Percentiles rank a stretch among this genome's conserved stretches.
Evolutionary conservation across 2,888 invertebrate species (phyloP).

Genomic region (Pristionchus mayeri): DNA sequence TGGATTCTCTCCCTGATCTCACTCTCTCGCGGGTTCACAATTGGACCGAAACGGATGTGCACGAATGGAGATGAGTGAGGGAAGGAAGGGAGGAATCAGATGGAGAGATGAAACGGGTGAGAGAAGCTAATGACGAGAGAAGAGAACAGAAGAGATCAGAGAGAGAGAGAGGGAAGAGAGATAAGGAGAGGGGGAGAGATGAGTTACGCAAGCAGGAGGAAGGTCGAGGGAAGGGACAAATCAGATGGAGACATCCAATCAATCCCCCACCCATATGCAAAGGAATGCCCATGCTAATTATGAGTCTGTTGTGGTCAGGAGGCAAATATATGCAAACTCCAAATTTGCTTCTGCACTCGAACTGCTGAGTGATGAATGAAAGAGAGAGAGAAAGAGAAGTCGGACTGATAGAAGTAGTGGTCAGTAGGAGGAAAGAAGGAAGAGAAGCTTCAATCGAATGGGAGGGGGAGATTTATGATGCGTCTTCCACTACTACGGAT

Average conservation of each 20-base stretch:
- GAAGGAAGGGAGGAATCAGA: not conserved
- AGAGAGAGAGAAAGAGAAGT: too few species aligned
- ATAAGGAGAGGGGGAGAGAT: too few species aligned
- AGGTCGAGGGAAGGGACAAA: not conserved
- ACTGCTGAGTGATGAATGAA: too few species aligned
- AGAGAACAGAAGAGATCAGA: not conserved
- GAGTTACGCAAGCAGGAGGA: not conserved
- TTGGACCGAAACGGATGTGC: not conserved
- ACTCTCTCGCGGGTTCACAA: not conserved
- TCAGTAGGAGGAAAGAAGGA: not conserved
- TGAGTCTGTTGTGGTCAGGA: too few species aligned
- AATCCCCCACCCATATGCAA: not conserved
- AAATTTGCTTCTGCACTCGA: too few species aligned
- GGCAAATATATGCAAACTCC: too few species aligned
- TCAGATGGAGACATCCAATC: not conserved
- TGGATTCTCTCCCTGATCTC: not conserved
- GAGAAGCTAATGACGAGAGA: not conserved
- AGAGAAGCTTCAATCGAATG: not conserved
- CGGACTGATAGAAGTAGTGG: too few species aligned
- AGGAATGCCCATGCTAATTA: too few species aligned
- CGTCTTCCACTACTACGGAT: not conserved
- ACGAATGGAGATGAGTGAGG: not conserved
- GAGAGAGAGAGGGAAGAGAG: too few species aligned
- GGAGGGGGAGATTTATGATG: not conserved
- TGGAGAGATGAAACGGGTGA: not conserved